Evolutionary conservation across 1,140 invertebrate species (phyloP).

Genomic region (Battus philenor): DNA sequence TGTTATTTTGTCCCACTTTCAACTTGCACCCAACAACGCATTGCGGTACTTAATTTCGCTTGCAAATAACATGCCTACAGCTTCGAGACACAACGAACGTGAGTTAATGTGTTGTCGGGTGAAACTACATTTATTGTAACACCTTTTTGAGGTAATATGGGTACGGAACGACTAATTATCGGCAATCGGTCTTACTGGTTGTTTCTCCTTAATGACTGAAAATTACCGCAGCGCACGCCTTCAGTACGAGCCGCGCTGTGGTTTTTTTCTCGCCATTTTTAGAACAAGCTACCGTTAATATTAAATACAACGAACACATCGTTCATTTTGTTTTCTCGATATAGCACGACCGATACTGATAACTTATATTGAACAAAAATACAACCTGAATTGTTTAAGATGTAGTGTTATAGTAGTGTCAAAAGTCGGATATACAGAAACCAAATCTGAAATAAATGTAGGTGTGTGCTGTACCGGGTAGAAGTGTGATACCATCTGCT

Average conservation of each 20-base stretch:
- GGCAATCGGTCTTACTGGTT: constrained; percentile 48
- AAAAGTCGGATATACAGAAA: too few species aligned
- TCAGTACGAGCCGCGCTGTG: constrained; percentile 42
- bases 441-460: too few species aligned
- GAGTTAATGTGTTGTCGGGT: constrained; percentile 40
- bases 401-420: too few species aligned
- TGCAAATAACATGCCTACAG: constrained; percentile 28
- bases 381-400: too few species aligned
- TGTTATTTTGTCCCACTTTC: too few species aligned
- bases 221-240: constrained; percentile 38
- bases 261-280: constrained; percentile 18
- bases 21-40: constrained; percentile 9
- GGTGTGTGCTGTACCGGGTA: too few species aligned
- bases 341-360: too few species aligned
- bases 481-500: too few species aligned
- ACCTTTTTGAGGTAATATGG: constrained; percentile 52
- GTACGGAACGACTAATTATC: constrained; percentile 51
- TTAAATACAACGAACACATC: too few species aligned
- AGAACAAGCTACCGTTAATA: constrained; percentile 7
- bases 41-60: constrained; percentile 17
- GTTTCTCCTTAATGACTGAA: constrained; percentile 60
- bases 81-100: constrained; percentile 21
- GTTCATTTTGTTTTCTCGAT: too few species aligned
- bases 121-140: constrained; percentile 45
- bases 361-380: too few species aligned